Percentiles rank a stretch among this genome's conserved stretches.
phyloP scores from a whole-genome alignment of 2,888 invertebrate species.

The Thyatira batis region DNA sequence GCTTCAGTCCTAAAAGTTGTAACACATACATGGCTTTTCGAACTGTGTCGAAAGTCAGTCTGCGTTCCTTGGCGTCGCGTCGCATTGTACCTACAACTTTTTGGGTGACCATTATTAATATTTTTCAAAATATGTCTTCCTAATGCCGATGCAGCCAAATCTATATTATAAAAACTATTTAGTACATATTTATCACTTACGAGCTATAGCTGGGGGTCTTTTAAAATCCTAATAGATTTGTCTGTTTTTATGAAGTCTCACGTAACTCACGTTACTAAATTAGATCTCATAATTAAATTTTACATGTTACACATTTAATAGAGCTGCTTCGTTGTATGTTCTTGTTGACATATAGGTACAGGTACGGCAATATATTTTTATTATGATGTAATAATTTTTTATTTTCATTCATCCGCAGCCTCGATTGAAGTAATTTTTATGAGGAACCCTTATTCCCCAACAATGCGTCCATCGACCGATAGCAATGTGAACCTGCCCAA shows the following conservation, averaged over 20 bases:
- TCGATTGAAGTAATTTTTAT: not conserved
- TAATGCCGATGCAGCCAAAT: too few relatives aligned
- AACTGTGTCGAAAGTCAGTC: slow-evolving; percentile 26
- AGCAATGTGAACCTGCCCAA: slow-evolving; percentile 10
- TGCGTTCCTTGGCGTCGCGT: slow-evolving; percentile 20
- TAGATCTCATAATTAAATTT: too few relatives aligned
- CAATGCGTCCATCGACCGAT: not conserved
- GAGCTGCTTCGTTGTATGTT: too few relatives aligned
- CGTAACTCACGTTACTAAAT: too few relatives aligned
- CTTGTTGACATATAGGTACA: not conserved
- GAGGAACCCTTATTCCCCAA: not conserved
- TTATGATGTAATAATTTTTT: not conserved
- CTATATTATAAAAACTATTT: too few relatives aligned
- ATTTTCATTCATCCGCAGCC: not conserved
- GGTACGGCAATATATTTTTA: not conserved
- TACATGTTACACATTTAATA: too few relatives aligned
- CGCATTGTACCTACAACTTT: slow-evolving; percentile 13
- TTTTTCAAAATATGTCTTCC: too few relatives aligned
- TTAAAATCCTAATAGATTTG: too few relatives aligned
- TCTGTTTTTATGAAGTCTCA: too few relatives aligned
- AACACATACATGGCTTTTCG: not conserved
- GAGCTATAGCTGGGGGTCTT: too few relatives aligned
- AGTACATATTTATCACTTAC: too few relatives aligned
- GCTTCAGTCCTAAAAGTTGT: slow-evolving; percentile 17
- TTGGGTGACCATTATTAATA: slow-evolving; percentile 17